These are phyloP conservation scores for Stichopus chloronotus DNA, from an alignment of 35 echinoderm and acorn worm genomes.

Conservation along the genomic window DNA sequence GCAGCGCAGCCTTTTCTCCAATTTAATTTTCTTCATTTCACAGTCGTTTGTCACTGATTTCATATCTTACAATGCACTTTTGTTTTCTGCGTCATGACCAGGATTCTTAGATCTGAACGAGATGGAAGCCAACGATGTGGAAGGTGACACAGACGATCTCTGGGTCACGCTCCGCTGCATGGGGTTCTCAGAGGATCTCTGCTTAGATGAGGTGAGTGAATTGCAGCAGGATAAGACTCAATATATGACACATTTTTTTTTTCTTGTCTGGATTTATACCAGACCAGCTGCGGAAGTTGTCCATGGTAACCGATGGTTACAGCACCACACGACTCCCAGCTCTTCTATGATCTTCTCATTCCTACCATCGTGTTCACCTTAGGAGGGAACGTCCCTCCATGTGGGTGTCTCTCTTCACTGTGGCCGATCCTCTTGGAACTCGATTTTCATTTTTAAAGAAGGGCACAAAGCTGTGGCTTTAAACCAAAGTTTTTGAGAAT, in stretches of 20 bases:
- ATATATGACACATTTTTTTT: background rate
- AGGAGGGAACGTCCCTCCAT: no score
- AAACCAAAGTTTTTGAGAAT: no score
- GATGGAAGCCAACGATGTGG: constrained; percentile 98
- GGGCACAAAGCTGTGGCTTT: no score
- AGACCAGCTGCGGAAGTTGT: no score
- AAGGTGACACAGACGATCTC: constrained; percentile 95
- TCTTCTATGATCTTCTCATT: background rate
- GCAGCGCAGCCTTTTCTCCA: no score
- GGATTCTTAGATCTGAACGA: constrained; percentile 94
- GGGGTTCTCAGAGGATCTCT: constrained; percentile 91
- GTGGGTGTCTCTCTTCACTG: no score
- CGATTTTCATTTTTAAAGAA: no score
- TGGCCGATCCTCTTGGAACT: no score
- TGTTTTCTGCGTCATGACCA: background rate
- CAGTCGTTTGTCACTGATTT: no score
- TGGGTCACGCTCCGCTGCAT: constrained; percentile 94
- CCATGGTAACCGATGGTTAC: no score
- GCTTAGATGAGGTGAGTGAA: constrained; percentile 78
- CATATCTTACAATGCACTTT: background rate
- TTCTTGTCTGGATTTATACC: background rate
- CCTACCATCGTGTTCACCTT: background rate
- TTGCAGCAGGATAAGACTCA: background rate
- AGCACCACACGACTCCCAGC: no score
- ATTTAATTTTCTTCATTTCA: no score